Evolutionary conservation across 2,797 vertebrate genomes (phyloP), one percentile per base, ranked within the genome.

Genomic region (Perodicticus potto): DNA sequence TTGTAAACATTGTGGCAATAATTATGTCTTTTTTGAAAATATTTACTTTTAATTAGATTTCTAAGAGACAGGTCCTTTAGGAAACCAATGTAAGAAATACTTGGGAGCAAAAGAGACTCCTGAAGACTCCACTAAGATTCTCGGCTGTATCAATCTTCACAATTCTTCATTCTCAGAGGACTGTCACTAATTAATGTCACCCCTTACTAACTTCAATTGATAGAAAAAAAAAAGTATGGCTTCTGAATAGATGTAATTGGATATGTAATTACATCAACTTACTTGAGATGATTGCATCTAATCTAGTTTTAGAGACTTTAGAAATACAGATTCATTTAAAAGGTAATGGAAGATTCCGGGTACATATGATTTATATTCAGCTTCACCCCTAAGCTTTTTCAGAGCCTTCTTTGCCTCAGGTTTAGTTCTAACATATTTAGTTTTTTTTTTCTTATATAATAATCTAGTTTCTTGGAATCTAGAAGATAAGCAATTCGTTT

Each of bases 301-400:
- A 86, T 96, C 49, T 81, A n/a, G 23, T 78, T 97, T 90, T 40
- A 45, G 27, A 92, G 57, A 86, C 84, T 59, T 40, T 93, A 65
- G 34, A 67, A 32, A 65, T 57, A 72, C 1, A 83, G 45, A 61
- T 49, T 37, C 4, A 8, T 61, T 94, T 95, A 23, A 95, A 93
- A 83, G 32, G 9, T 80, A 85, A 67, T 65, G 23, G 74, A 73
- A 72, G 27, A 34, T 49, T 34, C 27, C 23, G 73, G 37, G 22
- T 55, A 23, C 49, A 73, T 74, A 77, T 69, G 6, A 3, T 45
- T 94, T 85, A 61, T 67, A 23, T 57, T 70, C 34, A 57, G 4
- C 10, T 59, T 55, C 93, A 63, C 8, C n/a, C 27, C 4, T 29
- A n/a, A 40, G 0, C 12, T 92, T 25, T 88, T 85, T 20, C 32